Conservation (phyloP, 2,888 invertebrate species). For the Tethea ocularis region DNA sequence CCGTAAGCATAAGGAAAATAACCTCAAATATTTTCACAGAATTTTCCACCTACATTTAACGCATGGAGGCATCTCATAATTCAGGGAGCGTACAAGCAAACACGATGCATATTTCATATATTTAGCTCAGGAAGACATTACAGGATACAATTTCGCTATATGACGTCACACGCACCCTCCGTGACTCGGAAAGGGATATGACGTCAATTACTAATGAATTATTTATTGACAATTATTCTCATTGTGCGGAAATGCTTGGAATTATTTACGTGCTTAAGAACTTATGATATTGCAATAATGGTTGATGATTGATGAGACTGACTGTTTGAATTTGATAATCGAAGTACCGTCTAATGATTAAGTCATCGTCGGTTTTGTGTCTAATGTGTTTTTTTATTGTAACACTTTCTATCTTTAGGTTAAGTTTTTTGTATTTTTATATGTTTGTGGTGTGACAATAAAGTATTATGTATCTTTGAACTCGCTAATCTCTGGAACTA, state of each 20-base stretch:
- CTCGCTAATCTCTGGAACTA: no score
- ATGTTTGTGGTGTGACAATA: no score
- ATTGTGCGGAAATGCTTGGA: conserved; percentile 3
- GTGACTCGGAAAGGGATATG: conserved; percentile 12
- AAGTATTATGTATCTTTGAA: no score
- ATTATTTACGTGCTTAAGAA: neutral
- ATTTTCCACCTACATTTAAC: neutral
- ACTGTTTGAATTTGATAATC: no score
- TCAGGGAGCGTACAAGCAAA: conserved; percentile 18
- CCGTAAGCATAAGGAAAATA: neutral
- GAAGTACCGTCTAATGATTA: no score
- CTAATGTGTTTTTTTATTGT: no score
- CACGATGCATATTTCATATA: conserved; percentile 26
- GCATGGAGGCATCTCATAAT: neutral
- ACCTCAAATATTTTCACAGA: neutral
- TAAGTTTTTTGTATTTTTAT: no score
- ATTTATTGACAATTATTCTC: conserved; percentile 12
- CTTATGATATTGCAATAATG: neutral
- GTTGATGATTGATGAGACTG: no score
- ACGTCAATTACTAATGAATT: conserved; percentile 17
- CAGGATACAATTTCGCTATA: conserved; percentile 30
- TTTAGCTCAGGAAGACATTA: conserved; percentile 22
- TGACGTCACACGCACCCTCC: conserved; percentile 29
- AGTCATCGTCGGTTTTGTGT: no score
- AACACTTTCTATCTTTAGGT: no score